A percentile compares a stretch with the other conserved stretches of the same genome.
phyloP scores from a whole-genome alignment of 2,113 vertebrate species.

The Hypanus sabinus region DNA sequence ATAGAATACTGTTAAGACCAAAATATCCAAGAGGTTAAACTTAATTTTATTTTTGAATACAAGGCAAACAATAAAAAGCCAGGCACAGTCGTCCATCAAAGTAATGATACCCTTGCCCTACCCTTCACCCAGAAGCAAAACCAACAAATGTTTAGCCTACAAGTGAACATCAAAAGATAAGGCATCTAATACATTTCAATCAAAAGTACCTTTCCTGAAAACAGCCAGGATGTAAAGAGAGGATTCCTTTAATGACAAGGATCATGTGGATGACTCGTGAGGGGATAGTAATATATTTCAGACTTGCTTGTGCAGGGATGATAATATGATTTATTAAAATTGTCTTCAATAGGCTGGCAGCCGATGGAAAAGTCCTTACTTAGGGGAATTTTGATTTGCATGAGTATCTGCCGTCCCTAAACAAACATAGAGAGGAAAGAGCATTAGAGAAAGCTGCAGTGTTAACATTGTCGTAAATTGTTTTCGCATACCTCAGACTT shows the following conservation, averaged over 20 bases:
- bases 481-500: not conserved
- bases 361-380: slow-evolving; percentile 28
- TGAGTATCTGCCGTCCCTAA: slow-evolving; percentile 39
- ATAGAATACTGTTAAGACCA: not conserved
- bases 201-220: not conserved
- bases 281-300: slow-evolving; percentile 27
- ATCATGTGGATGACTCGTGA: slow-evolving; percentile 20
- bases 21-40: not conserved
- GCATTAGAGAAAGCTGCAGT: not conserved
- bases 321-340: slow-evolving; percentile 5
- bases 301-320: slow-evolving; percentile 17
- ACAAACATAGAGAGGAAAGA: not conserved
- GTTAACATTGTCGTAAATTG: not conserved
- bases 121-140: not conserved
- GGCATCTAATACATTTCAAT: not conserved
- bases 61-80: not conserved
- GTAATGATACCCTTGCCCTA: not conserved
- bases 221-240: not conserved
- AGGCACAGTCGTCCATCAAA: not conserved
- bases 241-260: slow-evolving; percentile 38
- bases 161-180: not conserved
- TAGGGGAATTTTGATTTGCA: slow-evolving; percentile 39
- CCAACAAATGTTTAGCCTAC: not conserved
- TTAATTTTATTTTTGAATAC: not conserved
- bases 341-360: not conserved